These are phyloP conservation scores for Spilarctia lutea DNA, from an alignment of 2,888 invertebrate species.

Conservation along the genomic window DNA sequence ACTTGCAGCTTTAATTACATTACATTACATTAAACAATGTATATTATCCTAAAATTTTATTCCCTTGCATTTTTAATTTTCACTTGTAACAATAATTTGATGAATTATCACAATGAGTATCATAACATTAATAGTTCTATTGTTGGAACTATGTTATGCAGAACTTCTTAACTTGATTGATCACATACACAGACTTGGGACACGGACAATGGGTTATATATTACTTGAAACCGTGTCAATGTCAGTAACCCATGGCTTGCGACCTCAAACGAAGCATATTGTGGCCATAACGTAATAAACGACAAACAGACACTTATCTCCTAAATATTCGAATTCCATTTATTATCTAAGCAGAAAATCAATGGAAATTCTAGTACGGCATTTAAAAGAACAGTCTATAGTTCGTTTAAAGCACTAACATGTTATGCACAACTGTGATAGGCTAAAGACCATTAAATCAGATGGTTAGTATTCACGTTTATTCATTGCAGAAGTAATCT, in stretches of 20 bases:
- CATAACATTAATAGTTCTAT: slow-evolving; percentile 33
- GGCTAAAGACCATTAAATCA: background rate
- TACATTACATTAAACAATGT: background rate
- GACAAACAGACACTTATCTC: slow-evolving; percentile 22
- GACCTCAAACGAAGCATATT: slow-evolving; percentile 24
- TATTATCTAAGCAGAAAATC: background rate
- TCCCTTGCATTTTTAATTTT: background rate
- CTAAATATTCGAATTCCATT: slow-evolving; percentile 22
- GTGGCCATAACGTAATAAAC: slow-evolving; percentile 31
- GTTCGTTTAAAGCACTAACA: background rate
- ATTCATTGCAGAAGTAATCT: background rate
- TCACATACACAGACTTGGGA: slow-evolving; percentile 31
- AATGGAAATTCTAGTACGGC: background rate
- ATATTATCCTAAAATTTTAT: background rate
- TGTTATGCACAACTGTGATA: background rate
- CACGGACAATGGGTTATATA: slow-evolving; percentile 45
- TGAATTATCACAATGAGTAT: slow-evolving; percentile 35
- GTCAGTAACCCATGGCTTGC: slow-evolving; percentile 54
- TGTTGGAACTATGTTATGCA: slow-evolving; percentile 36
- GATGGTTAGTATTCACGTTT: background rate
- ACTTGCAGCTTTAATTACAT: background rate
- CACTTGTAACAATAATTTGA: slow-evolving; percentile 28
- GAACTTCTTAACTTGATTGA: slow-evolving; percentile 43
- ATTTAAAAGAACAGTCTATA: background rate
- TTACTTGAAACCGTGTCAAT: slow-evolving; percentile 60